Conservation (phyloP, 2,888 invertebrate species). For the Chymomyza fuscimana region DNA sequence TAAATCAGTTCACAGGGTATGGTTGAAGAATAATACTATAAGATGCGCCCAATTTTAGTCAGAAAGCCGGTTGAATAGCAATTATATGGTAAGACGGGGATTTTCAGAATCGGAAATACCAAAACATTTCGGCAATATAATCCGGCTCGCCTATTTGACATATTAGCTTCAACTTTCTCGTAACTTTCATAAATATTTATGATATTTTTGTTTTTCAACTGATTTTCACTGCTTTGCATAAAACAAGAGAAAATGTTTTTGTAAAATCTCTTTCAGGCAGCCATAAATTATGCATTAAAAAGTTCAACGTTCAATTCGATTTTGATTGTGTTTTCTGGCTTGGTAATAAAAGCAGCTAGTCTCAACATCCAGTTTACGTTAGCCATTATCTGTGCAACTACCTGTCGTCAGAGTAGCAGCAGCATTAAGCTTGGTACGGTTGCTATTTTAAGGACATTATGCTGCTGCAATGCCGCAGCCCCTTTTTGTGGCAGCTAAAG, state of each 20-base stretch:
- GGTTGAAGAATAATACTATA: too few species aligned
- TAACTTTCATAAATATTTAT: constrained; percentile 69
- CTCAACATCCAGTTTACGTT: neutral
- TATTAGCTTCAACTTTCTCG: constrained; percentile 29
- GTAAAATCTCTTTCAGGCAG: constrained; percentile 12
- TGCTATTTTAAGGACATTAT: constrained; percentile 64
- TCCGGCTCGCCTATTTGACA: neutral
- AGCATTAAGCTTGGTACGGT: constrained; percentile 4
- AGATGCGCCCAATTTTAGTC: too few species aligned
- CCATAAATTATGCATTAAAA: constrained; percentile 73
- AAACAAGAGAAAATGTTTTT: neutral
- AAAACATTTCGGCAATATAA: too few species aligned
- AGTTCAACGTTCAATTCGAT: constrained; percentile 70
- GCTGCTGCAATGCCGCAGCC: constrained; percentile 44
- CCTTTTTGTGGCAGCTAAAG: constrained; percentile 1
- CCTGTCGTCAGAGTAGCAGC: constrained; percentile 54
- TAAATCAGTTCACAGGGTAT: too few species aligned
- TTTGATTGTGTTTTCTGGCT: constrained; percentile 60
- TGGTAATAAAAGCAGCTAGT: neutral
- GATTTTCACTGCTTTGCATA: constrained; percentile 35
- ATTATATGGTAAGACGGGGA: too few species aligned
- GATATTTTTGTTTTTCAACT: constrained; percentile 41
- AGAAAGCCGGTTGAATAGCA: too few species aligned
- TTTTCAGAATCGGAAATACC: too few species aligned
- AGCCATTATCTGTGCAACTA: constrained; percentile 44